Evolutionary conservation across 2,888 invertebrate species (phyloP), one percentile per base, ranked within the genome.

Genomic region (Lysandra coridon): DNA sequence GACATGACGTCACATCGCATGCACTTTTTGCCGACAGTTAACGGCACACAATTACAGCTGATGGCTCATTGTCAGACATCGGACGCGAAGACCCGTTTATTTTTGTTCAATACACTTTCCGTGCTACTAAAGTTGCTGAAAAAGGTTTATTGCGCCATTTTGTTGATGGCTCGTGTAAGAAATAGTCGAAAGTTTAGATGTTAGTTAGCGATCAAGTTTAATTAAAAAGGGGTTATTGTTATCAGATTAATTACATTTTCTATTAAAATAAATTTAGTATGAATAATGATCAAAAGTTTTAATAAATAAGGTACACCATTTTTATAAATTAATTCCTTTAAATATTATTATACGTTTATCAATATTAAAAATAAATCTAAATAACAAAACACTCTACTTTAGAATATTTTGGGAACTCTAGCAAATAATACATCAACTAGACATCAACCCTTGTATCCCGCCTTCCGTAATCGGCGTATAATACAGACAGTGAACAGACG

Each of bases 11-110:
- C 57, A 69, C 73, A 78, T 78, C 73, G 78, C 78, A 78, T 78
- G 78, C 78, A 78, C 78, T 78, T 78, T 78, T 78, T 78, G 78
- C 78, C 53, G 73, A 78, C 78, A 78, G 78, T 78, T 78, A 78
- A 78, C 78, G 73, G 73, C 64, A 78, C 78, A 78, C 78, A 78
- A 78, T 78, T 78, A 78, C 78, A 73, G 49, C 53, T 78, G 78
- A 78, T 78, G 78, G 78, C 69, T 78, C 78, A 78, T 78, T 78
- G 78, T 73, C 78, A 73, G 78, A 78, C 78, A 73, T 78, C 78
- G 78, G 78, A 78, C 73, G 73, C 69, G 78, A 78, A 69, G 69
- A 73, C 73, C 73, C 73, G 69, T 78, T 78, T 78, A 78, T 78
- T 57, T 78, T 73, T 73, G 78, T 69, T 73, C 69, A 73, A 78